phyloP scores from a whole-genome alignment of 1,140 invertebrate genomes.

The Tetragnatha versicolor region DNA sequence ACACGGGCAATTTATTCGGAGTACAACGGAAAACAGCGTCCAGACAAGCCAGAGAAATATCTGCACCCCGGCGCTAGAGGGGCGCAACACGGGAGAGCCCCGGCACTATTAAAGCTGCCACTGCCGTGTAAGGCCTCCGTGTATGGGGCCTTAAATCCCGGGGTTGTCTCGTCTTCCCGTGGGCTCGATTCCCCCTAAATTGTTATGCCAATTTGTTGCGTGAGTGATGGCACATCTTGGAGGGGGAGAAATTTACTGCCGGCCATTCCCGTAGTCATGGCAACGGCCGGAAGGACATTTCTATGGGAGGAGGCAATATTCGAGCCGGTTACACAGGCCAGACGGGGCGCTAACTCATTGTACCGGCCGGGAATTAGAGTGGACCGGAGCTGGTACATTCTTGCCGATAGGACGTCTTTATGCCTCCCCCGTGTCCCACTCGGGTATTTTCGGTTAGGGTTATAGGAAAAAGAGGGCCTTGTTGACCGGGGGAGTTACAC shows the following conservation, averaged over 20 bases:
- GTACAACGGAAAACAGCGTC: slow-evolving; percentile 38
- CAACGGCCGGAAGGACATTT: slow-evolving; percentile 30
- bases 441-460: slow-evolving; percentile 22
- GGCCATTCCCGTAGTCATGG: slow-evolving; percentile 43
- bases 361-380: slow-evolving; percentile 18
- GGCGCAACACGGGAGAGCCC: slow-evolving; percentile 16
- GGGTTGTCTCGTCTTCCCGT: slow-evolving; percentile 30
- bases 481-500: slow-evolving; percentile 31
- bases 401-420: slow-evolving; percentile 31
- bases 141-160: slow-evolving; percentile 45
- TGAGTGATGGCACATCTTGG: slow-evolving; percentile 38
- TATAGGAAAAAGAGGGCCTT: not conserved
- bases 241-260: slow-evolving; percentile 31
- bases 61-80: not conserved
- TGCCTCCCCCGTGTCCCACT: slow-evolving; percentile 40
- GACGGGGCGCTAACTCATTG: slow-evolving; percentile 34
- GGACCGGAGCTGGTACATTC: not conserved
- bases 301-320: slow-evolving; percentile 35
- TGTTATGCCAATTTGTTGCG: slow-evolving; percentile 50
- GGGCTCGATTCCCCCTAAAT: slow-evolving; percentile 47
- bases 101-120: slow-evolving; percentile 41
- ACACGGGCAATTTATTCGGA: slow-evolving; percentile 48
- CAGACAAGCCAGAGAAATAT: slow-evolving; percentile 34
- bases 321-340: slow-evolving; percentile 23
- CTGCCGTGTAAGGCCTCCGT: slow-evolving; percentile 40